A percentile compares a stretch with the other conserved stretches of the same genome.
Conservation (phyloP, 2,888 invertebrate genomes). For the Beris morrisii region DNA sequence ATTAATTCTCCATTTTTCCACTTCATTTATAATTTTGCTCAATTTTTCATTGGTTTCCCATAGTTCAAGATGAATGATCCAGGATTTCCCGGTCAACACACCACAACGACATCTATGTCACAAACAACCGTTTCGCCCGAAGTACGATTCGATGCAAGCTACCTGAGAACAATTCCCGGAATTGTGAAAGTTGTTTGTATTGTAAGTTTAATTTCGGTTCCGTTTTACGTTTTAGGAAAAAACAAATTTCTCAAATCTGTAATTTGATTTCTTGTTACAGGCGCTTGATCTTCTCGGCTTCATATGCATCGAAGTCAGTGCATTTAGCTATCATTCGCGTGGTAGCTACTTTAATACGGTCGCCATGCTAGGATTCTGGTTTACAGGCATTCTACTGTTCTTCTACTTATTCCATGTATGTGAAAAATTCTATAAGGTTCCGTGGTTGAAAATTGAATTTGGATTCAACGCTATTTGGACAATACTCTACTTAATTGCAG, state of each 20-base stretch:
- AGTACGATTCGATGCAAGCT: conserved; percentile 72
- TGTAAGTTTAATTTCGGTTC: conserved; percentile 61
- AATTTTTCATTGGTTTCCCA: not conserved
- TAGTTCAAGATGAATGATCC: conserved; percentile 60
- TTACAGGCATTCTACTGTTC: conserved; percentile 75
- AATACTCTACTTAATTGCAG: conserved; percentile 73
- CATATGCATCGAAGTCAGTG: conserved; percentile 74
- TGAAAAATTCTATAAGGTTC: conserved; percentile 81
- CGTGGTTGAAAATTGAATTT: conserved; percentile 84
- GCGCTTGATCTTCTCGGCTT: conserved; percentile 73
- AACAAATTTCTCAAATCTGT: not conserved
- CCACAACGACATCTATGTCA: conserved; percentile 69
- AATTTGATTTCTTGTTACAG: conserved; percentile 54
- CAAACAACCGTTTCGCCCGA: conserved; percentile 73
- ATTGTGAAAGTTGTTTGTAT: conserved; percentile 75
- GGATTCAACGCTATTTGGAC: conserved; percentile 74
- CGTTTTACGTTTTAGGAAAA: not conserved
- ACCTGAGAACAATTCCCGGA: conserved; percentile 72
- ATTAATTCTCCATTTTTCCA: too few relatives aligned
- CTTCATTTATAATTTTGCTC: too few relatives aligned
- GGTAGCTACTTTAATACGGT: conserved; percentile 77
- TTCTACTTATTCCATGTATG: conserved; percentile 84
- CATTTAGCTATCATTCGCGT: conserved; percentile 58
- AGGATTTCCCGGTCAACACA: conserved; percentile 75
- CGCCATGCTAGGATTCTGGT: conserved; percentile 83